Base-by-base conservation (phyloP, 1,140 invertebrate genomes). In the Drosophila funebris region DNA sequence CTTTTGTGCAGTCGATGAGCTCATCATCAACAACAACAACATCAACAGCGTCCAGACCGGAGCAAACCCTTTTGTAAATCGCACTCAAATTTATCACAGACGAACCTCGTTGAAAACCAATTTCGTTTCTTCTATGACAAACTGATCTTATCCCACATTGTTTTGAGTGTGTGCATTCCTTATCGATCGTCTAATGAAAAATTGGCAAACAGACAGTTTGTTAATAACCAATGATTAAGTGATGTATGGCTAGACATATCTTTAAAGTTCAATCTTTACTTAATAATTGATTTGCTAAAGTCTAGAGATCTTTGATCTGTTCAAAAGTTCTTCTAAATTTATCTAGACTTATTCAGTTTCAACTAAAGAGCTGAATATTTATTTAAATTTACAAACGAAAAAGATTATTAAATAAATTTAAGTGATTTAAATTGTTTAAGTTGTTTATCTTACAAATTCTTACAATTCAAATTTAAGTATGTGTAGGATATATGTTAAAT, bases 1-100 rank as follows among this genome's bases (percentile, higher is more conserved):
- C 78, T 72, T 77, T 85, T 85, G 37, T 76, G 67, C 60, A 58
- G 54, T 63, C 66, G 67, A 69, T 87, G 82, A 85, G 82, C 82
- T 87, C 82, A 87, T 78, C 66, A 76, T 24, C 44, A 62, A 18
- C 14, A 39, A 29, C 36, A 76, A 31, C 44, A 62, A 18, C 14
- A 39, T 43, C 36, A 20, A 8, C 13, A 7, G 9, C 14, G 37
- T 36, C 27, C 57, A n/a, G 46, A 52, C 16, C 22, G 39, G 18
- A 41, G 11, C 54, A 83, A 84, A n/a, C n/a, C 80, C 80, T 73
- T 84, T 84, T 79, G 52, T 66, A 75, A 69, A 73, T 76, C 62
- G 73, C 76, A 77, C 22, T 64, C 62, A 73, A 66, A 66, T 71
- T 56, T 36, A 71, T 84, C 81, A 68, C 56, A 57, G 68, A 52